Evolutionary conservation across 2,113 vertebrate genomes (phyloP), one percentile per base, ranked within the genome.

Genomic region (Erythrocercus mccallii): DNA sequence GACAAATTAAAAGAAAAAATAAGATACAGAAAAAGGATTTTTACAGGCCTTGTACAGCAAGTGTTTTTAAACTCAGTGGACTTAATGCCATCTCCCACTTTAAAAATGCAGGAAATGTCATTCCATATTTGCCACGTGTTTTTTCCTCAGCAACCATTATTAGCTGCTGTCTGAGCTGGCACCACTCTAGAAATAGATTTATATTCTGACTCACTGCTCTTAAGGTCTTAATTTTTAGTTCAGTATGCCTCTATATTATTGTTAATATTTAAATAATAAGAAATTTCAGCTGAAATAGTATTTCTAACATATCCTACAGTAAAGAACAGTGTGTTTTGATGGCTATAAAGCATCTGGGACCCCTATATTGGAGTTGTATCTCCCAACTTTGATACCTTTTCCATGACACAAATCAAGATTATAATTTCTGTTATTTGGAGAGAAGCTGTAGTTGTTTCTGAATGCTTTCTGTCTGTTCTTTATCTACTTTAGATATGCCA

Each of bases 131-230:
- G 70, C 62, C 54, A 37, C 0, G 0, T 60, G 28, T 80, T 84
- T 88, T 93, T 82, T 86, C 66, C 62, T 64, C 66, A 72, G 79
- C 31, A 82, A 22, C 82, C 76, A 17, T 78, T 95, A 71, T 85
- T 93, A 94, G 70, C 61, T 48, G 38, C 53, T 87, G 47, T 88
- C 65, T 88, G 79, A 95, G 66, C 44, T 65, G 79, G 54, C 76
- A 40, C 31, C 40, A 44, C 12, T 72, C 76, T 94, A 73, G 80
- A 95, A 86, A 90, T 66, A 90, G 79, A 57, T 69, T 61, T 74
- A 50, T 76, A 18, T 94, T 94, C 62, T 92, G 93, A 93, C 62
- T 86, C 71, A 93, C 22, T 80, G 68, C 88, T 90, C 25, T 86
- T 53, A 40, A 65, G 53, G 24, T 77, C 86, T 57, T 82, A 61